Conservation (phyloP, 2,888 invertebrate species). For the Polyploca ridens region DNA sequence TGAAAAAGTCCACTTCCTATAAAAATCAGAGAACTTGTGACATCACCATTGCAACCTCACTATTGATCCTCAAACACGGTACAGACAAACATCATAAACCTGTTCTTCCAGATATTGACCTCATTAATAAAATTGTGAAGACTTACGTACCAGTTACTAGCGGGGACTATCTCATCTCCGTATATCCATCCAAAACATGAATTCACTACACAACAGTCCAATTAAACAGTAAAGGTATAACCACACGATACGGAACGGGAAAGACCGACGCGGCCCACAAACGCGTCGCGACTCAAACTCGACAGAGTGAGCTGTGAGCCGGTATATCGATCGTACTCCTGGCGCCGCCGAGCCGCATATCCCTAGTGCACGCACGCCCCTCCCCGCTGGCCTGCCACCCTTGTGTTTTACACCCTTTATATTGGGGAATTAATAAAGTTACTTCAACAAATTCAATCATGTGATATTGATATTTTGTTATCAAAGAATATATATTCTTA, state of each 20-base stretch:
- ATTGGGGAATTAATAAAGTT: constrained; percentile 36
- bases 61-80: constrained; percentile 60
- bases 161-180: constrained; percentile 74
- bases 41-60: constrained; percentile 55
- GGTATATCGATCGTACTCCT: constrained; percentile 77
- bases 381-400: constrained; percentile 63
- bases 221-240: constrained; percentile 39
- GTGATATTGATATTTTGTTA: constrained; percentile 19
- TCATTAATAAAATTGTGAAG: constrained; percentile 26
- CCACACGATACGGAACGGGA: constrained; percentile 49
- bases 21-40: constrained; percentile 49
- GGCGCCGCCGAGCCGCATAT: constrained; percentile 82
- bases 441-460: constrained; percentile 14
- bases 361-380: constrained; percentile 79
- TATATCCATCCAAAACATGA: constrained; percentile 54
- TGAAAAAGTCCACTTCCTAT: constrained; percentile 18
- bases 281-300: constrained; percentile 65
- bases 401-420: constrained; percentile 53
- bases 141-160: constrained; percentile 58
- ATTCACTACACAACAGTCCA: constrained; percentile 57
- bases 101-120: constrained; percentile 31
- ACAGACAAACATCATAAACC: constrained; percentile 45
- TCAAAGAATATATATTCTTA: no score
- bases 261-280: constrained; percentile 52
- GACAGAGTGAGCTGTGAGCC: constrained; percentile 65